Conservation (phyloP, 2,797 vertebrate genomes). For the Phrynocephalus forsythii region DNA sequence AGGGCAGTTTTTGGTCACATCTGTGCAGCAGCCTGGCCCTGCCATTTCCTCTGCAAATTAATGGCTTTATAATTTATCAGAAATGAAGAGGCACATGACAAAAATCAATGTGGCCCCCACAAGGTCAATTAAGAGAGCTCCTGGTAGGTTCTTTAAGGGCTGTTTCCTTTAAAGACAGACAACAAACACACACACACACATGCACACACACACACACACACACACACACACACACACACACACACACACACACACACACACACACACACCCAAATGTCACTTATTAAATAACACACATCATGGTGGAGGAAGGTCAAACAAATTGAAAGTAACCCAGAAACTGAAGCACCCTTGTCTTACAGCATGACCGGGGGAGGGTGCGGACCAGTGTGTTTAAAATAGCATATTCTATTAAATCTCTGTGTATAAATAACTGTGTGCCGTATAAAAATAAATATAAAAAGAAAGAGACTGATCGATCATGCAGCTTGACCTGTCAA, state of each 20-base stretch:
- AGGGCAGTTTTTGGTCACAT: slow-evolving; percentile 90
- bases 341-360: slow-evolving; percentile 59
- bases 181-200: slow-evolving; percentile 60
- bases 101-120: slow-evolving; percentile 93
- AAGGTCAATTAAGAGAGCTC: slow-evolving; percentile 95
- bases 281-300: slow-evolving; percentile 57
- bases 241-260: slow-evolving; percentile 56
- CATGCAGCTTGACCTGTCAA: not conserved
- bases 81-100: slow-evolving; percentile 94
- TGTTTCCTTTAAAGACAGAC: slow-evolving; percentile 73
- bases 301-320: slow-evolving; percentile 49
- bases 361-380: slow-evolving; percentile 34
- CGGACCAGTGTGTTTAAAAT: not conserved
- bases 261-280: slow-evolving; percentile 51
- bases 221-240: slow-evolving; percentile 50
- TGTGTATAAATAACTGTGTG: not conserved
- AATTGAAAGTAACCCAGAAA: slow-evolving; percentile 48
- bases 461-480: not conserved
- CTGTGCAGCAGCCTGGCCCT: slow-evolving; percentile 92
- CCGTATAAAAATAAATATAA: not conserved
- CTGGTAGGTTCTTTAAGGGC: slow-evolving; percentile 80
- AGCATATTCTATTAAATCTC: not conserved
- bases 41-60: slow-evolving; percentile 98
- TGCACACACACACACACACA: slow-evolving; percentile 57
- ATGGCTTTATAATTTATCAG: slow-evolving; percentile 98